Evolutionary conservation across 2,797 vertebrate species (phyloP).

Genomic region (Lithobates pipiens): DNA sequence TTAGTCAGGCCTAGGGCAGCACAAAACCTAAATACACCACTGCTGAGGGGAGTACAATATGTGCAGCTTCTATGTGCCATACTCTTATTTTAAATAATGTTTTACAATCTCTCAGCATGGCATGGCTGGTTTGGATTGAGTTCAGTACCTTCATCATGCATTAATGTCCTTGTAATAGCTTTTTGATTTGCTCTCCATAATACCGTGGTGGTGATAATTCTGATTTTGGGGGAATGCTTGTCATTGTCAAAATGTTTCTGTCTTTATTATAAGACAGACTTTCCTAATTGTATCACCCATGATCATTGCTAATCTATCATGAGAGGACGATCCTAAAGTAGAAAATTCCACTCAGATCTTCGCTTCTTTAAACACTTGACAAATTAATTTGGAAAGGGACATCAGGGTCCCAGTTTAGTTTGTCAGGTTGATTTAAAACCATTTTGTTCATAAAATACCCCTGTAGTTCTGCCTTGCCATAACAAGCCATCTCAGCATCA

Average conservation of each 20-base stretch:
- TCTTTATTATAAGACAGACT: slow-evolving; percentile 14
- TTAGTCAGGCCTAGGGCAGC: no score
- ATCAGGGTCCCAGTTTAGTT: slow-evolving; percentile 61
- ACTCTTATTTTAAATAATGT: no score
- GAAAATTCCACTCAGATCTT: slow-evolving; percentile 79
- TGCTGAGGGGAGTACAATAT: no score
- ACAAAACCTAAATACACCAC: no score
- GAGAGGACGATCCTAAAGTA: slow-evolving; percentile 76
- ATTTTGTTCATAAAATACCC: slow-evolving; percentile 63
- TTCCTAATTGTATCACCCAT: slow-evolving; percentile 49
- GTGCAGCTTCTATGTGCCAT: no score
- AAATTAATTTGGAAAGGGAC: slow-evolving; percentile 61
- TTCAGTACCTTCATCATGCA: no score
- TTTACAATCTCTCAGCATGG: no score
- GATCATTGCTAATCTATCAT: slow-evolving; percentile 74
- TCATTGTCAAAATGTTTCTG: slow-evolving; percentile 5
- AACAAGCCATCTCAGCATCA: slow-evolving; percentile 58
- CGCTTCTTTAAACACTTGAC: slow-evolving; percentile 64
- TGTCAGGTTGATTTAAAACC: slow-evolving; percentile 63
- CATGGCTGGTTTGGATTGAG: no score
- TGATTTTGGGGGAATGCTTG: background rate
- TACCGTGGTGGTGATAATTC: background rate
- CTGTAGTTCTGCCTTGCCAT: slow-evolving; percentile 57
- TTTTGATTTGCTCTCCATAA: background rate
- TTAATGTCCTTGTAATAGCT: background rate